Evolutionary conservation across 2,113 vertebrate species (phyloP).

Genomic region (Saccopteryx bilineata): DNA sequence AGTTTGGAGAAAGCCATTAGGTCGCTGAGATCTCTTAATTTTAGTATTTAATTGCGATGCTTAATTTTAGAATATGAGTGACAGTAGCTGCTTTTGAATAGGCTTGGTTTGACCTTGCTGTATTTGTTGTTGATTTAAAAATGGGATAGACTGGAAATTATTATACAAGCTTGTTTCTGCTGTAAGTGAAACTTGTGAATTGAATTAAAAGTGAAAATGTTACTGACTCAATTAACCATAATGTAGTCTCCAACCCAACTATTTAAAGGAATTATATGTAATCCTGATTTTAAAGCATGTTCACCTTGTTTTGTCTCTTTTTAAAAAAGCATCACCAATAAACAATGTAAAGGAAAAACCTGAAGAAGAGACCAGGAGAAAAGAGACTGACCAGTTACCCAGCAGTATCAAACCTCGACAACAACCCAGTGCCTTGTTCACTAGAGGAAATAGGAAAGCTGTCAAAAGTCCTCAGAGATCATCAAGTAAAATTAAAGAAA

Average conservation of each 20-base stretch:
- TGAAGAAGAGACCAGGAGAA: constrained; percentile 30
- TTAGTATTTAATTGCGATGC: neutral
- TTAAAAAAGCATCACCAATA: constrained; percentile 43
- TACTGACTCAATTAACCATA: neutral
- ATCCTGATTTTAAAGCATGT: constrained; percentile 33
- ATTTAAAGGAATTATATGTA: neutral
- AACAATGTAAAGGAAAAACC: constrained; percentile 79
- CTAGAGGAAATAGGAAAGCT: constrained; percentile 79
- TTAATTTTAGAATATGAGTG: neutral
- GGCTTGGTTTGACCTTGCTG: neutral
- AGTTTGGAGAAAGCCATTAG: neutral
- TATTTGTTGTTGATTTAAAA: constrained; percentile 14
- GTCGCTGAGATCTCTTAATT: neutral
- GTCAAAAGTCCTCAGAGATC: constrained; percentile 87
- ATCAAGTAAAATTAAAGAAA: constrained; percentile 87
- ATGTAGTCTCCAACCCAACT: neutral
- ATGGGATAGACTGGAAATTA: neutral
- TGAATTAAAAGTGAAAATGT: neutral
- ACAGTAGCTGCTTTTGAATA: neutral
- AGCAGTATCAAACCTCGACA: constrained; percentile 60
- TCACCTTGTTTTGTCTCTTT: neutral
- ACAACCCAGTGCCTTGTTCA: constrained; percentile 82
- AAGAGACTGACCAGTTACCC: constrained; percentile 71
- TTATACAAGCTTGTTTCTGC: neutral
- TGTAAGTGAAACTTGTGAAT: neutral